Conservation (phyloP, 2,888 invertebrate species). For the Epirrhoe alternata region DNA sequence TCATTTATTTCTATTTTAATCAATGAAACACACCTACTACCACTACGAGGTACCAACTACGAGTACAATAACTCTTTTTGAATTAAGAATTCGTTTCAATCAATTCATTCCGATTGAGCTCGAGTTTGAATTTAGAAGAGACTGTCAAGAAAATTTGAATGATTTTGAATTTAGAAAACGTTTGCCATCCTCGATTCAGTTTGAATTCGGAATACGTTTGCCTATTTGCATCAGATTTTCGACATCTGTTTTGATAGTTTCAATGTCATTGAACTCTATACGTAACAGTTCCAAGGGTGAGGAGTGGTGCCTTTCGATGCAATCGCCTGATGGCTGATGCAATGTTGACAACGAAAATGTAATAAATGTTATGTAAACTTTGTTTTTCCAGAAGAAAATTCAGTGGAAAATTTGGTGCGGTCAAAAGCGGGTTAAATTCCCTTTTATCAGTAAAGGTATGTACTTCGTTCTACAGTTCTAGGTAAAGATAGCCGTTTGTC, state of each 20-base stretch:
- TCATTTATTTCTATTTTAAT: no score
- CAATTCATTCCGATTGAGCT: background rate
- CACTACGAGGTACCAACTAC: no score
- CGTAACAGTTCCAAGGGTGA: constrained; percentile 32
- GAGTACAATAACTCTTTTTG: background rate
- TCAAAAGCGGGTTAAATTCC: background rate
- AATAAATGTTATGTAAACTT: constrained; percentile 34
- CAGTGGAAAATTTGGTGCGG: background rate
- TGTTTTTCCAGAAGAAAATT: constrained; percentile 17
- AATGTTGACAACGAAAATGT: constrained; percentile 47
- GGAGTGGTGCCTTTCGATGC: constrained; percentile 42
- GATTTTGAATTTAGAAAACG: background rate
- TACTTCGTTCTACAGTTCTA: no score
- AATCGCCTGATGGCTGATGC: constrained; percentile 68
- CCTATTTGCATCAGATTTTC: constrained; percentile 23
- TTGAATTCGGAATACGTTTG: constrained; percentile 11
- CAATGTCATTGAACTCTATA: constrained; percentile 31
- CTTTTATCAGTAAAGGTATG: no score
- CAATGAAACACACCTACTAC: no score
- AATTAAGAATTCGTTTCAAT: background rate
- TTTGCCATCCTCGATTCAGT: background rate
- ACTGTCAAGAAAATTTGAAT: background rate
- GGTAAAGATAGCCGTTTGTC: no score
- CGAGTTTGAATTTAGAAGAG: background rate
- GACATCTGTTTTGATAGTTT: constrained; percentile 15